Conservation (phyloP, 2,888 invertebrate species). For the Papilio gigon region DNA sequence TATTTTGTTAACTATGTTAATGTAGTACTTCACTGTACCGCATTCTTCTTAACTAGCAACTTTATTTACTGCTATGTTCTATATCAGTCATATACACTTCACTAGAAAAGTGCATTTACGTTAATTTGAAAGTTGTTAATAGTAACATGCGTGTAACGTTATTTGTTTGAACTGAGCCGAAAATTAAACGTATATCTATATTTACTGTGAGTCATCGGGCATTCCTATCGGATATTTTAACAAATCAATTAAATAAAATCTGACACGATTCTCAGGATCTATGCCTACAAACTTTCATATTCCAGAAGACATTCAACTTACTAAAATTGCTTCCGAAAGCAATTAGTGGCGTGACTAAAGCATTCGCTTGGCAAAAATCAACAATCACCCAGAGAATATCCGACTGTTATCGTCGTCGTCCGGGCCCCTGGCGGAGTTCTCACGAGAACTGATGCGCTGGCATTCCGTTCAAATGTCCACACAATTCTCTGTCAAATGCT, state of each 20-base stretch:
- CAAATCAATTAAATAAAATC: constrained; percentile 51
- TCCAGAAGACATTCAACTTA: constrained; percentile 52
- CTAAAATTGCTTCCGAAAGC: constrained; percentile 73
- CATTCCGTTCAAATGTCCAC: constrained; percentile 72
- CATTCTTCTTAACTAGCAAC: background rate
- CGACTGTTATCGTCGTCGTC: constrained; percentile 57
- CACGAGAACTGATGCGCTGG: constrained; percentile 76
- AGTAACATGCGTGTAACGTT: constrained; percentile 20
- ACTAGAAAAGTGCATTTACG: too few species aligned
- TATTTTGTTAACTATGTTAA: too few species aligned
- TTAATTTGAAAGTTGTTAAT: constrained; percentile 1
- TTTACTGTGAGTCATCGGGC: constrained; percentile 30
- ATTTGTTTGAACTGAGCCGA: constrained; percentile 8
- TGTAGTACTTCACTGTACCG: too few species aligned
- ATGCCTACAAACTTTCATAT: constrained; percentile 56
- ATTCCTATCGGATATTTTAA: constrained; percentile 47
- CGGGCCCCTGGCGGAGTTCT: constrained; percentile 64
- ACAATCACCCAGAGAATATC: constrained; percentile 71
- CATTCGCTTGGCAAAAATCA: constrained; percentile 77
- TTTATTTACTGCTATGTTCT: background rate
- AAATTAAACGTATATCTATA: constrained; percentile 5
- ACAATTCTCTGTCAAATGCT: constrained; percentile 72
- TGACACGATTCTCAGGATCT: constrained; percentile 74
- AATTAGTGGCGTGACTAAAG: constrained; percentile 73
- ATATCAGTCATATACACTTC: too few species aligned